phyloP scores from a whole-genome alignment of 2,113 vertebrate genomes.

The Apeltes quadracus region DNA sequence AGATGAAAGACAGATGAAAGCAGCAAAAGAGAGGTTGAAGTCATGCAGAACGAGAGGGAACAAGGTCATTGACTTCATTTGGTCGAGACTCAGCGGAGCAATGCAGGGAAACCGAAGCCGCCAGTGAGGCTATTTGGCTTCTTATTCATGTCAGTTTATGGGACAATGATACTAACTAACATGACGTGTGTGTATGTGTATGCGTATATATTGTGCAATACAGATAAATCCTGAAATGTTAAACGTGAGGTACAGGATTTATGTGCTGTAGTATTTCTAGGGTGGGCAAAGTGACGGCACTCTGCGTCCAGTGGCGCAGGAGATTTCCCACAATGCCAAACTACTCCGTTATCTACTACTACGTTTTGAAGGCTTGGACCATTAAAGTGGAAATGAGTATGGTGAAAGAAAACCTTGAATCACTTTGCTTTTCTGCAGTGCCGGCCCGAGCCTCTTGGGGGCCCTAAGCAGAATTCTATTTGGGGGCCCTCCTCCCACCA shows the following conservation, averaged over 20 bases:
- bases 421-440: no score
- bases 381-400: background rate
- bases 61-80: background rate
- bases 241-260: background rate
- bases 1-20: conserved; percentile 31
- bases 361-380: background rate
- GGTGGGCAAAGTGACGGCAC: no score
- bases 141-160: background rate
- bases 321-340: no score
- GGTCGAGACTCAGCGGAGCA: conserved; percentile 1
- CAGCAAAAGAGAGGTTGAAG: conserved; percentile 1
- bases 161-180: no score
- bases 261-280: background rate
- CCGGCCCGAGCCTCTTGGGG: no score
- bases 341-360: no score
- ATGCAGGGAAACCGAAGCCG: background rate
- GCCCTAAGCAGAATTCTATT: no score
- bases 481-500: no score
- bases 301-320: no score
- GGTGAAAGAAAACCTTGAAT: background rate
- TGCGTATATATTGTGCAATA: no score
- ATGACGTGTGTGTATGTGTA: no score
- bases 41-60: conserved; percentile 4
- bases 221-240: background rate
- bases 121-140: conserved; percentile 3